Percentiles rank a stretch among this genome's conserved stretches.
These are phyloP conservation scores for Isichthys henryi DNA, from an alignment of 2,113 vertebrate species.

Conservation along the genomic window DNA sequence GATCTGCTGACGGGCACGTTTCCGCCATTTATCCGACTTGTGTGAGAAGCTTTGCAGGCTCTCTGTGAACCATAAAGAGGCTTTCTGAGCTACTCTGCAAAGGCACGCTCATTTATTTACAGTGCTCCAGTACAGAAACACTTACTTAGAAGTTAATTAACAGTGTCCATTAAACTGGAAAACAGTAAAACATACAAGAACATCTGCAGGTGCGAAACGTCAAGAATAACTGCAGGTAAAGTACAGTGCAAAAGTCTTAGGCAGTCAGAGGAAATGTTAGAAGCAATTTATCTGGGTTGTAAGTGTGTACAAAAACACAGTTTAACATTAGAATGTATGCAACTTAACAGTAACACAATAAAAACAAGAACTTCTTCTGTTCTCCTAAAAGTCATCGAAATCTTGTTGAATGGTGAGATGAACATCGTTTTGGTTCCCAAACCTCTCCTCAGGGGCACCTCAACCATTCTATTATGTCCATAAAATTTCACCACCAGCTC, in stretches of 20 bases:
- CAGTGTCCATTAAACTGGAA: background rate
- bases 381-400: background rate
- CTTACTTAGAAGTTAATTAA: background rate
- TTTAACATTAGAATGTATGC: background rate
- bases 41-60: slow-evolving; percentile 3
- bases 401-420: background rate
- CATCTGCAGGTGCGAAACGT: background rate
- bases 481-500: background rate
- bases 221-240: background rate
- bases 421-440: background rate
- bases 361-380: background rate
- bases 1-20: slow-evolving; percentile 1
- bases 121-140: background rate
- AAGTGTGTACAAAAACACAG: background rate
- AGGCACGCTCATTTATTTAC: background rate
- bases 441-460: background rate
- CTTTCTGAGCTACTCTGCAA: background rate
- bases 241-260: background rate
- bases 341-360: background rate
- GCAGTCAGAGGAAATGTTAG: background rate
- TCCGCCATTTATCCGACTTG: slow-evolving; percentile 4
- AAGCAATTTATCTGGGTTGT: background rate
- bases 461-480: background rate
- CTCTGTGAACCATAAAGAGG: background rate
- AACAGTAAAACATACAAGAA: background rate